Base-by-base conservation (phyloP, 2,888 invertebrate species). In the Yponomeuta malinellus region DNA sequence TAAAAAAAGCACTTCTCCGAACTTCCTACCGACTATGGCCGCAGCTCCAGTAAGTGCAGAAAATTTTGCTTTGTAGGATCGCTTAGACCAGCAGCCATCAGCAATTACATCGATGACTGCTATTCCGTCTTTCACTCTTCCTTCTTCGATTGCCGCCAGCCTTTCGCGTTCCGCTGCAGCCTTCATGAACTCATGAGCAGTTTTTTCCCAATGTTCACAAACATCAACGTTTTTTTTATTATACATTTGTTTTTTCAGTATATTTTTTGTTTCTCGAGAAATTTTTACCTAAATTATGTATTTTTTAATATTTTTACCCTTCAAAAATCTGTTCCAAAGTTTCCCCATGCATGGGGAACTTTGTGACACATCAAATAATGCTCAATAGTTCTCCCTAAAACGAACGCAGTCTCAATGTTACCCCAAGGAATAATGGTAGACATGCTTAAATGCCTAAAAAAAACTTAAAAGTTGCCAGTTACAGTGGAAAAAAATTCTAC, bases 1-100 rank as follows among this genome's bases (percentile, higher is more conserved):
- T n/a, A 37, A 59, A 73, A 76, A 80, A 6, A 83, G 71, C 5
- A 74, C 76, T 70, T 76, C 78, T 75, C 73, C 74, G 72, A 65
- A 43, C 15, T 37, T 71, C 23, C 64, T 48, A 9, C 65, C 71
- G 8, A 71, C 67, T 15, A 72, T 71, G 9, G 72, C 70, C 23
- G 71, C 71, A 29, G 71, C 72, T 29, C 72, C 70, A 15, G 69
- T 65, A 10, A 70, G 31, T n/a, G 71, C 69, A n/a, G 23, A 48
- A 66, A 70, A 70, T 23, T 70, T 72, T 63, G 48, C 69, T 72
- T 29, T 64, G 43, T 69, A 73, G 6, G 12, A n/a, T 3, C 72
- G 43, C 52, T 43, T 65, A n/a, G 65, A 71, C 65, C 71, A 71
- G 23, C 69, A 72, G n/a, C 69, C 71, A 63, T 72, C 72, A 48